Conservation (phyloP, 2,113 vertebrate genomes). For the Trochalopteron elliotii region DNA sequence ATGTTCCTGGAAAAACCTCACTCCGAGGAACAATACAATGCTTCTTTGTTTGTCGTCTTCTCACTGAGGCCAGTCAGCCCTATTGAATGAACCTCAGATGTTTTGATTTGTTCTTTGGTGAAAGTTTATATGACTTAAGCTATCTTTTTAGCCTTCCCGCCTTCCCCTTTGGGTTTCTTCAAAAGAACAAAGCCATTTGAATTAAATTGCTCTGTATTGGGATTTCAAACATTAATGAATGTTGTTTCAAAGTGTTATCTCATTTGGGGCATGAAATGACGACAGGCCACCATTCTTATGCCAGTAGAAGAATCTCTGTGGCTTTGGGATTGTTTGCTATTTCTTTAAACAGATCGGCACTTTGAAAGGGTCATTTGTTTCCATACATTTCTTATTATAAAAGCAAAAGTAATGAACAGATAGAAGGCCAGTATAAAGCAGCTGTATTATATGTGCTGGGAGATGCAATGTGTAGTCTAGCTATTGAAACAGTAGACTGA, state of each 20-base stretch:
- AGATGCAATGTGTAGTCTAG: slow-evolving; percentile 20
- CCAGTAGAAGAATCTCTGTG: slow-evolving; percentile 34
- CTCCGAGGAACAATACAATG: slow-evolving; percentile 1
- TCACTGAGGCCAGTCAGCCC: slow-evolving; percentile 20
- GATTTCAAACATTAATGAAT: slow-evolving; percentile 61
- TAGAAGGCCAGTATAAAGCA: slow-evolving; percentile 29
- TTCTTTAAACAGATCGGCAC: slow-evolving; percentile 30
- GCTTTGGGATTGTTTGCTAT: slow-evolving; percentile 54
- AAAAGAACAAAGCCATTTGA: slow-evolving; percentile 67
- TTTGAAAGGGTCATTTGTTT: slow-evolving; percentile 55
- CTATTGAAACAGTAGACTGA: slow-evolving; percentile 31
- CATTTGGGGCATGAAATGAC: slow-evolving; percentile 42
- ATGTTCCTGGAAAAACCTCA: slow-evolving; percentile 60
- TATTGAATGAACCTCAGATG: slow-evolving; percentile 50
- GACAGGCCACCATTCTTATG: background rate
- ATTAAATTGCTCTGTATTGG: slow-evolving; percentile 56
- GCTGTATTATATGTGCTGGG: background rate
- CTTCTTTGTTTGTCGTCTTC: slow-evolving; percentile 65
- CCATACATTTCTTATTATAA: slow-evolving; percentile 38
- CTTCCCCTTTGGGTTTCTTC: slow-evolving; percentile 22
- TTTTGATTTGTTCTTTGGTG: slow-evolving; percentile 70
- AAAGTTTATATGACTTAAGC: slow-evolving; percentile 59
- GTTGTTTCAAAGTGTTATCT: slow-evolving; percentile 64
- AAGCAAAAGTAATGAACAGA: slow-evolving; percentile 47
- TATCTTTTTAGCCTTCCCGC: slow-evolving; percentile 42